Evolutionary conservation across 2,888 invertebrate genomes (phyloP).

Genomic region (Syritta pipiens): DNA sequence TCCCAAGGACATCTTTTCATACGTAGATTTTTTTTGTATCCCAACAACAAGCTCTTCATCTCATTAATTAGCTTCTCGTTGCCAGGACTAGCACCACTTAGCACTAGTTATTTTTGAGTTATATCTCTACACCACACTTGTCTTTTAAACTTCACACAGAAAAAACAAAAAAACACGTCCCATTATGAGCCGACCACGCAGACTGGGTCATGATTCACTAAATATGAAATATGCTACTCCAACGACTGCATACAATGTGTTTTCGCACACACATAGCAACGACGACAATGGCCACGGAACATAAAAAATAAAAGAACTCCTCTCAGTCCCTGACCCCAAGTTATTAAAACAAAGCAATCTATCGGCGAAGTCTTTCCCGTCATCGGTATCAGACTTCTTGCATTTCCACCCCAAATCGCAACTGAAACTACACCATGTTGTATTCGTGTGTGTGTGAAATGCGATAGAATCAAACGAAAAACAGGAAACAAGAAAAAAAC

Average conservation of each 20-base stretch:
- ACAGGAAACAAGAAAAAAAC: slow-evolving; percentile 51
- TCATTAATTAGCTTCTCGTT: background rate
- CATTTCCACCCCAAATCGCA: slow-evolving; percentile 35
- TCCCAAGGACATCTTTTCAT: too few species aligned
- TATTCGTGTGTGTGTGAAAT: slow-evolving; percentile 21
- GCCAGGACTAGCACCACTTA: too few species aligned
- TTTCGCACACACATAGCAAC: slow-evolving; percentile 4
- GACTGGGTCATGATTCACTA: slow-evolving; percentile 67
- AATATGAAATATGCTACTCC: slow-evolving; percentile 2
- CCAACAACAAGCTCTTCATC: background rate
- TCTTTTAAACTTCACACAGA: slow-evolving; percentile 18
- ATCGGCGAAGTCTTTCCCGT: slow-evolving; percentile 28
- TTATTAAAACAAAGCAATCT: slow-evolving; percentile 63
- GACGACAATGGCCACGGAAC: background rate
- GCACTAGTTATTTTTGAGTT: too few species aligned
- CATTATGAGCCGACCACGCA: slow-evolving; percentile 41
- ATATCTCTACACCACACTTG: too few species aligned
- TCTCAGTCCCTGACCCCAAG: slow-evolving; percentile 64
- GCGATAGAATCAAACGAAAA: slow-evolving; percentile 25
- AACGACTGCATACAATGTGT: slow-evolving; percentile 18
- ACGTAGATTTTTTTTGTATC: too few species aligned
- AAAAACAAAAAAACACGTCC: slow-evolving; percentile 4
- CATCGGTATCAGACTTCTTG: slow-evolving; percentile 47
- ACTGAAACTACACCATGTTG: slow-evolving; percentile 16
- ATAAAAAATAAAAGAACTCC: background rate